Conservation (phyloP, 35 echinoderm and acorn worm species). For the Diadema setosum region DNA sequence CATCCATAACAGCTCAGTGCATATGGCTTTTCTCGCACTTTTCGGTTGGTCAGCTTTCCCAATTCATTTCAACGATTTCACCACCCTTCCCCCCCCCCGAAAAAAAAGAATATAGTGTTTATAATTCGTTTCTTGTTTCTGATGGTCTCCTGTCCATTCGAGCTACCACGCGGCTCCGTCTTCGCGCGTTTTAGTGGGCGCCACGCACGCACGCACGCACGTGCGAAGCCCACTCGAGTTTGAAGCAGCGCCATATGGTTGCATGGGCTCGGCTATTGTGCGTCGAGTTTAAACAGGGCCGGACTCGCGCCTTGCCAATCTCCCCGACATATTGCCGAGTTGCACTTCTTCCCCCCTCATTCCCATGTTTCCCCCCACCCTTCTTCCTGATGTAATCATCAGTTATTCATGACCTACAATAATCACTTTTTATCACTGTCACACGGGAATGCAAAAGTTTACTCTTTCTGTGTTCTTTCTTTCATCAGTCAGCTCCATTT, state of each 20-base stretch:
- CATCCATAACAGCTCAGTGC: no score
- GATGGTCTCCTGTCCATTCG: no score
- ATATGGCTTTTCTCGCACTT: no score
- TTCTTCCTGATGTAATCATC: not conserved
- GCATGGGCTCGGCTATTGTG: not conserved
- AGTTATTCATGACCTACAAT: conserved; percentile 6
- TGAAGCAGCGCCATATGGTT: not conserved
- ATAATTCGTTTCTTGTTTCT: no score
- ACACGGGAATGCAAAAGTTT: conserved; percentile 8
- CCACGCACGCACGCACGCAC: not conserved
- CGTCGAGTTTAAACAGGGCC: not conserved
- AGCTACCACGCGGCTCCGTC: no score
- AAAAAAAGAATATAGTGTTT: no score
- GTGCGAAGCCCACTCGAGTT: not conserved
- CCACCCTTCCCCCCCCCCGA: no score
- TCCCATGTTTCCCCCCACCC: not conserved
- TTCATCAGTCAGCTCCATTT: not conserved
- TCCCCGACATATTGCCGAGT: not conserved
- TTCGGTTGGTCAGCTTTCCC: no score
- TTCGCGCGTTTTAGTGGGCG: not conserved
- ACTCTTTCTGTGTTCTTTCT: not conserved
- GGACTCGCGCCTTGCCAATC: not conserved
- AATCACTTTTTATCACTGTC: conserved; percentile 30
- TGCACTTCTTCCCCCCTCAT: no score
- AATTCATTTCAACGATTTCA: no score